Evolutionary conservation across 2,113 vertebrate species (phyloP).

Genomic region (Trichechus manatus): DNA sequence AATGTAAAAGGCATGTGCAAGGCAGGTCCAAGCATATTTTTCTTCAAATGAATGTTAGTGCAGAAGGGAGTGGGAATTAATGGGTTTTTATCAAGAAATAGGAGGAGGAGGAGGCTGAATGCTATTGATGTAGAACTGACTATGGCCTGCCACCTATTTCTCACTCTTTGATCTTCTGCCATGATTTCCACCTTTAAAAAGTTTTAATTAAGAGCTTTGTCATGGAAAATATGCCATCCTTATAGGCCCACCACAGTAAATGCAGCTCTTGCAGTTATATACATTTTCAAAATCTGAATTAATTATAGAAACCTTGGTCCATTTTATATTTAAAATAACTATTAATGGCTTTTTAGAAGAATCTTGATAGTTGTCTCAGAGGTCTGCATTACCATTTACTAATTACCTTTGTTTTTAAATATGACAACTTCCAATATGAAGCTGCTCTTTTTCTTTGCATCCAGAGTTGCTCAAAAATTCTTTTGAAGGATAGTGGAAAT

Average conservation of each 20-base stretch:
- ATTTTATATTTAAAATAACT: constrained; percentile 17
- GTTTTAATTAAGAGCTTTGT: constrained; percentile 47
- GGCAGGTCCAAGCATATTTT: constrained; percentile 70
- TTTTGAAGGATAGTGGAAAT: constrained; percentile 45
- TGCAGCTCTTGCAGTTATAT: not conserved
- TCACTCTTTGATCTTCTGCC: constrained; percentile 79
- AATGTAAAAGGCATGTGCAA: constrained; percentile 22
- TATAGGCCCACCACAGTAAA: not conserved
- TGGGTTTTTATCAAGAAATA: constrained; percentile 82
- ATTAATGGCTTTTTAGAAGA: constrained; percentile 18
- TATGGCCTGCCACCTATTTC: constrained; percentile 62
- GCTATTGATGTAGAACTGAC: constrained; percentile 75
- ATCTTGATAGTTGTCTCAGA: not conserved
- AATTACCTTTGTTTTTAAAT: not conserved
- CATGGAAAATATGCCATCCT: not conserved
- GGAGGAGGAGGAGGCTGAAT: constrained; percentile 64
- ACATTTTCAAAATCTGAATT: constrained; percentile 38
- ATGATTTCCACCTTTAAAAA: constrained; percentile 52
- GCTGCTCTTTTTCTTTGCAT: not conserved
- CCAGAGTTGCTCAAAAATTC: constrained; percentile 42
- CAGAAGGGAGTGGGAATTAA: constrained; percentile 82
- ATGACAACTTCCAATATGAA: not conserved
- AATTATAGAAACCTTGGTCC: constrained; percentile 45
- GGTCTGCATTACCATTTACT: constrained; percentile 8
- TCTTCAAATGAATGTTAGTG: constrained; percentile 74